Evolutionary conservation across 2,113 vertebrate species (phyloP), one percentile per base, ranked within the genome.

Genomic region (Turdus rufiventris): DNA sequence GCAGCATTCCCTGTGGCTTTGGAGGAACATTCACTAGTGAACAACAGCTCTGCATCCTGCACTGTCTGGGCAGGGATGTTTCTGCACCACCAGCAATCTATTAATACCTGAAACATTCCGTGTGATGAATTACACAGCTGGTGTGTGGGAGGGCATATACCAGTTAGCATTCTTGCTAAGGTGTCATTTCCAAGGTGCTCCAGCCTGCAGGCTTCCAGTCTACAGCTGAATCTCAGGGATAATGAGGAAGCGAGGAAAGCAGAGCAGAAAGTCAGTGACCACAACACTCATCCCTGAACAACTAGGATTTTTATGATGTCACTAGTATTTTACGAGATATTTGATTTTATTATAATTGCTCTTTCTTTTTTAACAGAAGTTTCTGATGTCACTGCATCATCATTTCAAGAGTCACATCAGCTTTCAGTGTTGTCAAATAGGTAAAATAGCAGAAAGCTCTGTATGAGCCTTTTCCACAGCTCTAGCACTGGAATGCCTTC

Each of bases 181-280:
- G 54, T 83, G 43, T 83, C 78, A n/a, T 95, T 93, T 95, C 51
- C 93, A 96, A 96, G 88, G 72, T 81, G 67, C 47, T 86, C 40
- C 60, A 86, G 85, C 56, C 63, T 72, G 91, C 50, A 43, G 82
- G 62, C 68, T 93, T 68, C 33, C 20, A 81, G 51, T 79, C 58
- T 80, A 17, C 76, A 76, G 31, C 8, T 83, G 71, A 75, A 89
- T 72, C 68, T 91, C 66, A 76, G 25, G 45, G 42, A 58, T 85
- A 85, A 91, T 42, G 42, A 77, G 53, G 17, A 86, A 91, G 65
- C 25, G 29, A 38, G 77, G 33, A 92, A 88, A 92, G 24, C 20
- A 63, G 17, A 89, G 65, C 25, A 40, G 65, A 80, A 93, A 92
- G 48, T 72, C 54, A 80, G 57, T 23, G 28, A 23, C 23, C 50